Evolutionary conservation across 2,888 invertebrate species (phyloP).

Genomic region (Oscheius sp.): DNA sequence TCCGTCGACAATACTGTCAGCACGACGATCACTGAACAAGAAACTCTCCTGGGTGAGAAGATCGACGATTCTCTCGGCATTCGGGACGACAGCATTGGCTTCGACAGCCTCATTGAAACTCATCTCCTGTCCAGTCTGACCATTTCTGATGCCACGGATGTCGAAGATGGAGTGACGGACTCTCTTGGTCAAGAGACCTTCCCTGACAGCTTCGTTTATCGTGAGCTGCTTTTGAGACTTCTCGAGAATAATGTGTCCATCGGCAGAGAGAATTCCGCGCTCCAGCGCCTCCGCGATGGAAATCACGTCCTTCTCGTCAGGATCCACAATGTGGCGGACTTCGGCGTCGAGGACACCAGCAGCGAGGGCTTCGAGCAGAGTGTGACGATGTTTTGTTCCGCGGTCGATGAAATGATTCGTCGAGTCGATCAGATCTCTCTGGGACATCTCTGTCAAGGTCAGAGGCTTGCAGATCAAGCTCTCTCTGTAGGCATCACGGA

Average conservation of each 20-base stretch:
- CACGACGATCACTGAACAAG: conserved; percentile 71
- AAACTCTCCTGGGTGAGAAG: conserved; percentile 59
- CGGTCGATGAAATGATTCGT: conserved; percentile 85
- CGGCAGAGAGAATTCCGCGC: conserved; percentile 83
- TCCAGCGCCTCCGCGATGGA: conserved; percentile 88
- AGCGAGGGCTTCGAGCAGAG: conserved; percentile 86
- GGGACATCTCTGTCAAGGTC: conserved; percentile 88
- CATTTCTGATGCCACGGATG: conserved; percentile 88
- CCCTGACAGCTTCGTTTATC: conserved; percentile 87
- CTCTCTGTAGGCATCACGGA: conserved; percentile 86
- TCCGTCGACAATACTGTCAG: conserved; percentile 74
- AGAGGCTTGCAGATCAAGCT: conserved; percentile 87
- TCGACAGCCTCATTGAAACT: conserved; percentile 86
- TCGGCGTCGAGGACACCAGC: conserved; percentile 89
- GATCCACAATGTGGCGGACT: conserved; percentile 86
- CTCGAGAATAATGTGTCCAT: conserved; percentile 79
- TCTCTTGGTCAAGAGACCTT: conserved; percentile 88
- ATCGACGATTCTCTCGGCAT: conserved; percentile 75
- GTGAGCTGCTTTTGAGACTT: conserved; percentile 72
- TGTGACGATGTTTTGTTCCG: conserved; percentile 81
- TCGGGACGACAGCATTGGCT: conserved; percentile 83
- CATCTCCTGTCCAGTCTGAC: conserved; percentile 84
- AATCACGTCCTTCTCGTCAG: conserved; percentile 83
- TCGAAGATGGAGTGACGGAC: conserved; percentile 89
- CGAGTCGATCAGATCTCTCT: conserved; percentile 83